Evolutionary conservation across 2,797 vertebrate genomes (phyloP).

Genomic region (Helicolenus hilgendorfi): DNA sequence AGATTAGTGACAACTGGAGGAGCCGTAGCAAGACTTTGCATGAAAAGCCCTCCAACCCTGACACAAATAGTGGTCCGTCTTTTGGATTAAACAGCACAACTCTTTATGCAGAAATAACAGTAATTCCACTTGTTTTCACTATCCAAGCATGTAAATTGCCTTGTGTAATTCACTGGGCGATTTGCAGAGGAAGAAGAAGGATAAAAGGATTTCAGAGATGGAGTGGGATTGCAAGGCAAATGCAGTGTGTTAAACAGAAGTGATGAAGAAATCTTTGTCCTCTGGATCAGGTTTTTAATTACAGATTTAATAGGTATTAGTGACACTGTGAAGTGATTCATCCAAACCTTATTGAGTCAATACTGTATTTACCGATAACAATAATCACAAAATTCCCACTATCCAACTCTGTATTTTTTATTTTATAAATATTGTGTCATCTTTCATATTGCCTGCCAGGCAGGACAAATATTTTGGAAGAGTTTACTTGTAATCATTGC

Average conservation of each 20-base stretch:
- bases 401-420: not conserved
- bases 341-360: constrained; percentile 7
- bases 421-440: constrained; percentile 19
- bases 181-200: constrained; percentile 68
- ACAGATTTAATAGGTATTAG: constrained; percentile 51
- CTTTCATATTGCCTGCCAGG: constrained; percentile 36
- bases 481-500: constrained; percentile 31
- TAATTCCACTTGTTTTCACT: constrained; percentile 80
- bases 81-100: constrained; percentile 62
- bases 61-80: constrained; percentile 50
- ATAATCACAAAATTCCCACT: constrained; percentile 5
- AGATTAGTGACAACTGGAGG: constrained; percentile 73
- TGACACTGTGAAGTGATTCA: constrained; percentile 23
- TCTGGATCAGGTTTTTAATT: constrained; percentile 71
- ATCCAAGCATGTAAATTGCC: constrained; percentile 75
- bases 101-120: constrained; percentile 69
- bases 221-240: constrained; percentile 40
- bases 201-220: constrained; percentile 71
- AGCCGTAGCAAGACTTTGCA: constrained; percentile 15
- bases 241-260: constrained; percentile 34
- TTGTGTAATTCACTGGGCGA: constrained; percentile 71
- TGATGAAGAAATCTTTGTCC: constrained; percentile 49
- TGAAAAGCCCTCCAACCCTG: constrained; percentile 50
- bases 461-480: constrained; percentile 31
- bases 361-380: constrained; percentile 12